These are phyloP conservation scores for Dolichoris vasculosae DNA, from an alignment of 1,140 invertebrate genomes.

Conservation along the genomic window DNA sequence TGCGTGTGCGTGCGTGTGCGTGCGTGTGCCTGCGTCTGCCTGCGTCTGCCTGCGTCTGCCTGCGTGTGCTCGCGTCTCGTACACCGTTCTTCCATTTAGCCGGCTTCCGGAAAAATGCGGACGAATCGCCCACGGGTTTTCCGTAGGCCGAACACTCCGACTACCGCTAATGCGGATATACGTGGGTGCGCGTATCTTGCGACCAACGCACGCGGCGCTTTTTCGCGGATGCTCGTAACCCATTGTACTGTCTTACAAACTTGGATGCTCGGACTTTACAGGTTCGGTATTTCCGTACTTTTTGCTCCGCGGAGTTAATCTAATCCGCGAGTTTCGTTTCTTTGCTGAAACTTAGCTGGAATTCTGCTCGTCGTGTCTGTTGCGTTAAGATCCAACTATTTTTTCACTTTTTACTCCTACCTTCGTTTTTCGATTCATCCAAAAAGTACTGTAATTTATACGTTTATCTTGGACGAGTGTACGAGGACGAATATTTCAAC, in stretches of 20 bases:
- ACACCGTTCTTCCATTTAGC: constrained; percentile 51
- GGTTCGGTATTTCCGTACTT: neutral
- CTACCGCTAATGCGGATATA: neutral
- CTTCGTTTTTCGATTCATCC: no score
- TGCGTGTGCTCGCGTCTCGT: neutral
- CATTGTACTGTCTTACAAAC: neutral
- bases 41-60: neutral
- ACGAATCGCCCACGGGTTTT: constrained; percentile 36
- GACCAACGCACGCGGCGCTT: neutral
- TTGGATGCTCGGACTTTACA: neutral
- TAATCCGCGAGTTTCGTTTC: neutral
- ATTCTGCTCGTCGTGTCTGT: neutral
- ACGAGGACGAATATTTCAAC: no score
- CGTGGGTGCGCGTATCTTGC: constrained; percentile 2
- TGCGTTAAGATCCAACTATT: neutral
- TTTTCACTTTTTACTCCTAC: no score
- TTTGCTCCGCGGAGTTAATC: neutral
- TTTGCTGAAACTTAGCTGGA: neutral
- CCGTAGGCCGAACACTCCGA: no score
- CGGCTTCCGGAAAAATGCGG: constrained; percentile 29
- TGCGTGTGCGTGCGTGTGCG: neutral
- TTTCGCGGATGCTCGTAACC: neutral
- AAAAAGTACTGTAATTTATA: no score
- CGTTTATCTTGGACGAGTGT: no score
- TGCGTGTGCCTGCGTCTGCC: neutral